Conservation (phyloP, 2,888 invertebrate species). For the Ophonus ardosiacus region DNA sequence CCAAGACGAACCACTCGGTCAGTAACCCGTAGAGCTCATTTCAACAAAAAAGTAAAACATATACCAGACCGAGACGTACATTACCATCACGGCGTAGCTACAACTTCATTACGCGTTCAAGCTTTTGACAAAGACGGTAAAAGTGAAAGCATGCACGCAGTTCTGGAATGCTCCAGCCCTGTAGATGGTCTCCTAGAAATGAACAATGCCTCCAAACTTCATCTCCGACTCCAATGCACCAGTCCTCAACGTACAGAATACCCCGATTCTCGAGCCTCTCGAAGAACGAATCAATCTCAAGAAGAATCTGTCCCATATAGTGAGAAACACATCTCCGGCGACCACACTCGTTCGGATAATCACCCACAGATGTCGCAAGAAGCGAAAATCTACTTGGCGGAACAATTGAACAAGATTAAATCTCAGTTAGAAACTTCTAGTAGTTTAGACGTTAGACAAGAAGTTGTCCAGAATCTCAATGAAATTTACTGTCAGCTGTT, state of each 20-base stretch:
- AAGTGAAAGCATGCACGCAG: conserved; percentile 57
- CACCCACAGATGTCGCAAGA: conserved; percentile 16
- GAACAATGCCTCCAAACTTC: conserved; percentile 51
- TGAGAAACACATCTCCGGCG: conserved; percentile 35
- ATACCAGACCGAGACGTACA: neutral
- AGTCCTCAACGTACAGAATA: conserved; percentile 33
- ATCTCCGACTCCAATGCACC: conserved; percentile 49
- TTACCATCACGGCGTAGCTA: neutral
- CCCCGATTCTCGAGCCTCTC: neutral
- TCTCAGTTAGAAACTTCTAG: conserved; percentile 1
- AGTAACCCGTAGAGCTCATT: neutral
- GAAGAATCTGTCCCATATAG: neutral
- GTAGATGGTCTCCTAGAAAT: conserved; percentile 56
- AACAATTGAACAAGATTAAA: conserved; percentile 49
- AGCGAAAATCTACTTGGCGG: conserved; percentile 23
- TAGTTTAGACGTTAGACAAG: neutral
- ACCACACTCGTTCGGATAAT: neutral
- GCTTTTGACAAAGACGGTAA: conserved; percentile 56
- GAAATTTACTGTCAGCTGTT: conserved; percentile 50
- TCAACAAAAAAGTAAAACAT: neutral
- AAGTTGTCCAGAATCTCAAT: conserved; percentile 41
- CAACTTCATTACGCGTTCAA: conserved; percentile 52
- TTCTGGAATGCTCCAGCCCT: conserved; percentile 47
- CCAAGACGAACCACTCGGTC: neutral
- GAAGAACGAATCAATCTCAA: neutral